A percentile compares a stretch with the other conserved stretches of the same genome.
These are phyloP conservation scores for Lophius americanus DNA, from an alignment of 2,797 vertebrate species.

Conservation along the genomic window DNA sequence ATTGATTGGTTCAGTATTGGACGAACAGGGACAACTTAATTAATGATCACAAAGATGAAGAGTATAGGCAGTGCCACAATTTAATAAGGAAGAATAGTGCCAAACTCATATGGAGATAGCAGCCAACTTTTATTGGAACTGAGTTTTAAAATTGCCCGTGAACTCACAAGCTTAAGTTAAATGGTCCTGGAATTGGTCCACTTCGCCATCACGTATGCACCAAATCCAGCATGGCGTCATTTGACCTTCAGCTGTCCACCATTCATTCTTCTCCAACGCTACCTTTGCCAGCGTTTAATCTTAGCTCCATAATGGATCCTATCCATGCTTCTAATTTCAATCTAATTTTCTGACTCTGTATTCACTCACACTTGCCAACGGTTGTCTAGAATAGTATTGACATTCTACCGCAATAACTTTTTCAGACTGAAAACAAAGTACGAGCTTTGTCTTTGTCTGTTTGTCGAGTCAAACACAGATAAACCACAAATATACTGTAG, in stretches of 20 bases:
- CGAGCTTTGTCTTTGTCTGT: no score
- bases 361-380: no score
- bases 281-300: conserved; percentile 43
- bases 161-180: conserved; percentile 33
- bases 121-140: conserved; percentile 24
- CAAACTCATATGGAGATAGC: conserved; percentile 25
- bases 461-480: no score
- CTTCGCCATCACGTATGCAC: conserved; percentile 9
- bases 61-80: conserved; percentile 25
- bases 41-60: conserved; percentile 52
- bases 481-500: no score
- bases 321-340: no score
- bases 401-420: no score
- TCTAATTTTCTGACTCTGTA: no score
- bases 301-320: conserved; percentile 42
- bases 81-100: conserved; percentile 26
- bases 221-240: conserved; percentile 37
- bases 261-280: conserved; percentile 34
- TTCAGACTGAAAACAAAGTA: no score
- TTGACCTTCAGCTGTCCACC: conserved; percentile 44
- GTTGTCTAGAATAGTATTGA: no score
- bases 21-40: conserved; percentile 52
- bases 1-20: conserved; percentile 41
- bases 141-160: conserved; percentile 8
- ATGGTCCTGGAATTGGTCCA: conserved; percentile 16